Evolutionary conservation across 2,888 invertebrate species (phyloP), one percentile per base, ranked within the genome.

Genomic region (Branchellion lobata): DNA sequence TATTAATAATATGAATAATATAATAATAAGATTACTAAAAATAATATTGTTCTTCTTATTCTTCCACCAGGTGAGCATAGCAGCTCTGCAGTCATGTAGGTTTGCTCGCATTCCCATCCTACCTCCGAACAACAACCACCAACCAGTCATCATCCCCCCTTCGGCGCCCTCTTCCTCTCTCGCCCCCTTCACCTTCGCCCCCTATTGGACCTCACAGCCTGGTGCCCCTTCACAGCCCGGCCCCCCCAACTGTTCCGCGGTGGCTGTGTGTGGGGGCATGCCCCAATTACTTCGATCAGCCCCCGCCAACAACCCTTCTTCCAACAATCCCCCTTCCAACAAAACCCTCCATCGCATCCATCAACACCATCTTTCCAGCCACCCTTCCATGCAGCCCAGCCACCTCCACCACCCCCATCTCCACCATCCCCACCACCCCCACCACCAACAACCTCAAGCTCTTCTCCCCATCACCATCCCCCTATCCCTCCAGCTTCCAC

Each of bases 41-140:
- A n/a, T n/a, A n/a, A n/a, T n/a, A n/a, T n/a, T n/a, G n/a, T n/a
- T n/a, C n/a, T n/a, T n/a, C n/a, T n/a, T n/a, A 47, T 18, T 18
- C 18, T 47, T 8, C 61, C 21, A 18, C 8, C 24, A 57, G 61
- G 78, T 78, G 69, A 80, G 80, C 71, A 80, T 80, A 40, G 80
- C 80, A n/a, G 81, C 81, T 27, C 78, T 73, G 31, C 68, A 78
- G 78, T 73, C 74, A 8, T 81, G 78, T 53, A 73, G 79, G 53
- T 81, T 79, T 69, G 73, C 79, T 57, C 40, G 77, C 24, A 81
- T 77, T n/a, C 77, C 81, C 40, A 29, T 81, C 36, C 33, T 74
- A 33, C 53, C 75, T 1, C n/a, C 77, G 21, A 27, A 27, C 31
- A 40, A 33, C 68, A 72, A 53, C 61, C 31, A 21, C 29, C 53